These are phyloP conservation scores for Elysia crispata DNA, from an alignment of 2,888 invertebrate species.

Conservation along the genomic window DNA sequence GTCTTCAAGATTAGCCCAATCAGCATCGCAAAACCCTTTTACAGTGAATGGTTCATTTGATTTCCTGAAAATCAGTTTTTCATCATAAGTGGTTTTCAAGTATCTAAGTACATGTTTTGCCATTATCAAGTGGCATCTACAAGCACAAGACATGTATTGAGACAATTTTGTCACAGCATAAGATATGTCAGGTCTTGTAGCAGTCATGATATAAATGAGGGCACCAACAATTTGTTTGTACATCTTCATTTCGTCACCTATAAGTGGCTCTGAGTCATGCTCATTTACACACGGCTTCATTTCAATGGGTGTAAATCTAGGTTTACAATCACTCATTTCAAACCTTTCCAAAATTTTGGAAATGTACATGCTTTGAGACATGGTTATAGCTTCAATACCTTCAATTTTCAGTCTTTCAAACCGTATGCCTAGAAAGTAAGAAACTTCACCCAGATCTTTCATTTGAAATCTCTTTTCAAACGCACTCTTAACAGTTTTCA, in stretches of 20 bases:
- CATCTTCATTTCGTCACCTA: constrained; percentile 9
- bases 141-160: constrained; percentile 40
- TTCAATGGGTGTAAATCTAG: not conserved
- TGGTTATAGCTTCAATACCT: not conserved
- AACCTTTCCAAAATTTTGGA: constrained; percentile 12
- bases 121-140: not conserved
- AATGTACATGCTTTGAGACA: constrained; percentile 36
- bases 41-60: constrained; percentile 3
- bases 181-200: constrained; percentile 37
- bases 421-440: constrained; percentile 48
- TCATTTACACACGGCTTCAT: constrained; percentile 5
- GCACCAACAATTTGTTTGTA: constrained; percentile 32
- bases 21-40: constrained; percentile 39
- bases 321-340: not conserved
- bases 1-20: constrained; percentile 33
- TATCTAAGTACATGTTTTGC: constrained; percentile 42
- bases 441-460: constrained; percentile 50
- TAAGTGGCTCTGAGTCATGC: not conserved
- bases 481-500: not conserved
- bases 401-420: constrained; percentile 23
- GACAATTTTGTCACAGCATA: constrained; percentile 41
- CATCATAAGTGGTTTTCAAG: constrained; percentile 20
- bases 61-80: constrained; percentile 33
- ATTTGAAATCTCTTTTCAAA: constrained; percentile 25
- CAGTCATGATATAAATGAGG: constrained; percentile 44